Evolutionary conservation across 2,888 invertebrate species (phyloP), one percentile per base, ranked within the genome.

Genomic region (Caenorhabditis zanzibari): DNA sequence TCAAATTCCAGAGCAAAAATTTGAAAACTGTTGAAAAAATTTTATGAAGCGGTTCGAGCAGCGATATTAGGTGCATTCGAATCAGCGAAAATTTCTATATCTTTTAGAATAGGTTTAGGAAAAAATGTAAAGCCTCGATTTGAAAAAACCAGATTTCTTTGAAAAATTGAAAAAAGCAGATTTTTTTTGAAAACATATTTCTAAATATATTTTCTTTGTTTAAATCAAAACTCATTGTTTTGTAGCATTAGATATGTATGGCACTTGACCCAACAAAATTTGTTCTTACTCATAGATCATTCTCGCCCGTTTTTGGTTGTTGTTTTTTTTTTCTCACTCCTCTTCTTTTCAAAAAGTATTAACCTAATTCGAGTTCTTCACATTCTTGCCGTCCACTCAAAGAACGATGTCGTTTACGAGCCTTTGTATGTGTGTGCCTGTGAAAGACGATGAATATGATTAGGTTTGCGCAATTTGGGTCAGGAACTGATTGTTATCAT

Each of bases 321-420:
- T 32, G 26, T 44, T 63, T 26, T 14, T 64, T 10, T 47, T 44
- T 26, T 76, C 38, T 59, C 64, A 19, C 58, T 47, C 56, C n/a
- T 47, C 47, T 44, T 52, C 32, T 26, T 64, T 44, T 66, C 59
- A 66, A 77, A 69, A 69, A 54, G 77, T 77, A 71, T 69, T 69
- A 77, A 77, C 77, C 77, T 41, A 63, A 61, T 77, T 77, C 38
- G 69, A 69, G 59, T 76, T 49, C 66, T 35, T 74, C 64, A 28
- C 54, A 38, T 63, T 73, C 58, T 49, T 32, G 28, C 52, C 74
- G n/a, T 49, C 49, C 61, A 54, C 41, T 41, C 41, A 52, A 75
- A 54, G 75, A 35, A 64, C 69, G 41, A 26, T 44, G 73, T 64
- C 47, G 64, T 69, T 77, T 76, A 76, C 76, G 76, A 76, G 76